Evolutionary conservation across 2,113 vertebrate species (phyloP).

Genomic region (Caracal caracal): DNA sequence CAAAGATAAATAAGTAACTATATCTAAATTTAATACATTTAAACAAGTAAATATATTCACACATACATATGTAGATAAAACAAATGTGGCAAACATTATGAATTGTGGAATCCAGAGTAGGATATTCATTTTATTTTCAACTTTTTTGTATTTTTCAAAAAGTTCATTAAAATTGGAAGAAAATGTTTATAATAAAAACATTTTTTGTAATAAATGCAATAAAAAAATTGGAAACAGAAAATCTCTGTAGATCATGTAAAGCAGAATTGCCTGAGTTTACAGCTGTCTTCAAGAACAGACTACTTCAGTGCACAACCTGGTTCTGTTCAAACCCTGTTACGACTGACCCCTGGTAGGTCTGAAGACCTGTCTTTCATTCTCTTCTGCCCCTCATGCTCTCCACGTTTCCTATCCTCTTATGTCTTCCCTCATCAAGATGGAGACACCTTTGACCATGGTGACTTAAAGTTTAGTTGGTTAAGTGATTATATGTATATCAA

Average conservation of each 20-base stretch:
- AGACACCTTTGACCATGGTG: background rate
- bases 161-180: background rate
- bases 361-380: background rate
- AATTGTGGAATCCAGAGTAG: background rate
- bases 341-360: background rate
- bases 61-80: background rate
- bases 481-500: background rate
- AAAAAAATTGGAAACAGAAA: background rate
- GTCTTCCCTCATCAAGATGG: background rate
- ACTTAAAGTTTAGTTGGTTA: background rate
- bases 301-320: too few species aligned
- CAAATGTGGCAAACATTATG: background rate
- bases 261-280: background rate
- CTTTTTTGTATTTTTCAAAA: background rate
- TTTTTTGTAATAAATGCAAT: too few species aligned
- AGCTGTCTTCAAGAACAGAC: background rate
- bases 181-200: background rate
- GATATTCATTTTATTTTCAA: background rate
- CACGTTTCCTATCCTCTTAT: fast-evolving
- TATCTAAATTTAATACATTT: background rate
- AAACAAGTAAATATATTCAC: background rate
- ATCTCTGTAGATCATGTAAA: background rate
- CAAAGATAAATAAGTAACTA: background rate
- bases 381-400: background rate
- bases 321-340: background rate